These are phyloP conservation scores for Strigops habroptila DNA, from an alignment of 2,113 vertebrate species.

Conservation along the genomic window DNA sequence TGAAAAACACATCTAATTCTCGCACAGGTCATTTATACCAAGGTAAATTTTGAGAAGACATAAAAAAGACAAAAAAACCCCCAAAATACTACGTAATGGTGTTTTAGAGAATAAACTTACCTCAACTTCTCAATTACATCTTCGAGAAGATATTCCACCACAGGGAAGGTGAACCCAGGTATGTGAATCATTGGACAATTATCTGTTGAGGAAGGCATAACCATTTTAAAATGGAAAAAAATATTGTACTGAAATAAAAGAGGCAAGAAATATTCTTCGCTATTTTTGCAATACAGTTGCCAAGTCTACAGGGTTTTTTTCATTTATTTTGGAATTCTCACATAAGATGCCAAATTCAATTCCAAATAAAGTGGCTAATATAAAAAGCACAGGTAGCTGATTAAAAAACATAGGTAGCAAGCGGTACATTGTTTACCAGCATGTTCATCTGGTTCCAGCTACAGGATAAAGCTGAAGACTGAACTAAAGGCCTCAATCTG, in stretches of 20 bases:
- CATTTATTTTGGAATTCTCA: not conserved
- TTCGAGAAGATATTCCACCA: slow-evolving; percentile 90
- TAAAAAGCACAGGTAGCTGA: not conserved
- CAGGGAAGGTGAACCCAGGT: slow-evolving; percentile 93
- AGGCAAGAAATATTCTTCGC: not conserved
- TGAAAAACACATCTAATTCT: not conserved
- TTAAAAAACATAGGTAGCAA: not conserved
- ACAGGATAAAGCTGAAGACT: not conserved
- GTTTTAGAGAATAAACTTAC: slow-evolving; percentile 59
- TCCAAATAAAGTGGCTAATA: not conserved
- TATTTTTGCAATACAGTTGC: not conserved
- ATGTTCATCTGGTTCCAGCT: not conserved
- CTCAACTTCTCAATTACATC: slow-evolving; percentile 90
- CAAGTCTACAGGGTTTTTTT: not conserved
- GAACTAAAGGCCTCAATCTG: not conserved
- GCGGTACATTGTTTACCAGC: not conserved
- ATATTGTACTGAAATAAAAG: not conserved
- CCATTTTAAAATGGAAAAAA: not conserved
- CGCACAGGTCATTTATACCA: not conserved
- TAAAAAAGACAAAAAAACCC: fast-evolving
- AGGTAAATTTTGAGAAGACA: not conserved
- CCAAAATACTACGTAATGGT: not conserved
- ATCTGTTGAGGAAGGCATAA: slow-evolving; percentile 62
- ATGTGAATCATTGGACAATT: slow-evolving; percentile 94
- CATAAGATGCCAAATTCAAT: not conserved